Evolutionary conservation across 1,140 invertebrate genomes (phyloP).

Genomic region (Neodiprion pinetum): DNA sequence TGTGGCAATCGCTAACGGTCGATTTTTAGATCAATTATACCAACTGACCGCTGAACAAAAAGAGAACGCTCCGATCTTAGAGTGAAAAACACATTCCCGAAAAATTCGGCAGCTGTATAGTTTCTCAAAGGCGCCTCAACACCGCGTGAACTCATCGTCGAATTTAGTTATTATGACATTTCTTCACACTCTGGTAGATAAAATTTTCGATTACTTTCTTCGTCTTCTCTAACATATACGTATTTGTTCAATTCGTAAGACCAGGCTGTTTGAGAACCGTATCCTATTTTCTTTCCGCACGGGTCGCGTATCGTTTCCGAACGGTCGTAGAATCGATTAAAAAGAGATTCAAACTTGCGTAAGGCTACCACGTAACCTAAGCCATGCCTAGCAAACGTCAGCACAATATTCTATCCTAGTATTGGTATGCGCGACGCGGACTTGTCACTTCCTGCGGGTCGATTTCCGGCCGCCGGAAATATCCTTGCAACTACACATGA

Average conservation of each 20-base stretch:
- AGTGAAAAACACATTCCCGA: too few species aligned
- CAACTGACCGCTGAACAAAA: too few species aligned
- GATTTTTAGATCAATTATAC: background rate
- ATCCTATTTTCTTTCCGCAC: background rate
- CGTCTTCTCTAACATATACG: too few species aligned
- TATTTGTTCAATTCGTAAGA: too few species aligned
- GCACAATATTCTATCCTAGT: constrained; percentile 13
- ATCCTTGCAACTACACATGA: constrained; percentile 47
- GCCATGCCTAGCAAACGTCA: constrained; percentile 24
- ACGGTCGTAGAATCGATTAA: constrained; percentile 1
- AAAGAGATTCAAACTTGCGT: constrained; percentile 5
- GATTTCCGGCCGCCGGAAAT: constrained; percentile 56
- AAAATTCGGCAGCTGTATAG: too few species aligned
- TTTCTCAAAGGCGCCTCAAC: too few species aligned
- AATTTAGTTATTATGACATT: too few species aligned
- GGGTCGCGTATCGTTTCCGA: constrained; percentile 1
- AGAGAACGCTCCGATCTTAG: too few species aligned
- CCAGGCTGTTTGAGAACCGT: background rate
- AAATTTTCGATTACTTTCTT: too few species aligned
- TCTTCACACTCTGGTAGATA: too few species aligned
- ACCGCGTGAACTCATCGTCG: too few species aligned
- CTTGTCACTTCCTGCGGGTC: constrained; percentile 42
- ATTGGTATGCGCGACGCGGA: constrained; percentile 45
- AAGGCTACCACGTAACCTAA: constrained; percentile 1
- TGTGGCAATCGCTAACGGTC: background rate